phyloP scores from a whole-genome alignment of 92 coral and sea anemone genomes.

The Epizoanthus rinbou region DNA sequence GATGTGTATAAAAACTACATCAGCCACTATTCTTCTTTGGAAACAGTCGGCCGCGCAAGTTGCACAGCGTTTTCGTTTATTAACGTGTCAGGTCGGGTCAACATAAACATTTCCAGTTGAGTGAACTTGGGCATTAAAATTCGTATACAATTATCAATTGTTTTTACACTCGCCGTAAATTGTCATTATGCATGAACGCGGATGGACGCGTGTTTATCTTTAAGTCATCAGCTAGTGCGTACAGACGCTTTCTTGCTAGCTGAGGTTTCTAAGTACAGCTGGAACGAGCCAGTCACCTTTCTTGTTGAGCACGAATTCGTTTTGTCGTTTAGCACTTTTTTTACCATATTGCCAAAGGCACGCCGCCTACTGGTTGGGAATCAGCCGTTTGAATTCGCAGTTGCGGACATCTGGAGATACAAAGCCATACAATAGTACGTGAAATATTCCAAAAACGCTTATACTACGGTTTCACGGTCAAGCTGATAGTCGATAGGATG shows the following conservation, averaged over 20 bases:
- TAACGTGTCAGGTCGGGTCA: slow-evolving; percentile 8
- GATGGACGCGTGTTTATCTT: slow-evolving; percentile 27
- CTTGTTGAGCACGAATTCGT: neutral
- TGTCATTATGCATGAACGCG: slow-evolving; percentile 19
- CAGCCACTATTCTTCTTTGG: neutral
- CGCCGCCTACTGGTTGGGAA: neutral
- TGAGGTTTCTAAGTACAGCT: neutral
- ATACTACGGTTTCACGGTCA: neutral
- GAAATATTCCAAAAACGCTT: neutral
- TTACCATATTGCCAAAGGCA: neutral
- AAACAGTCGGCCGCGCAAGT: neutral
- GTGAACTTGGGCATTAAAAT: slow-evolving; percentile 35
- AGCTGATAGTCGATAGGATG: neutral
- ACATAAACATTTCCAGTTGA: slow-evolving; percentile 43
- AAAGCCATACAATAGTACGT: slow-evolving; percentile 7
- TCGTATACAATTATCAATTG: slow-evolving; percentile 22
- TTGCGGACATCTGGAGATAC: slow-evolving; percentile 8
- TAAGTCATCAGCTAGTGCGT: neutral
- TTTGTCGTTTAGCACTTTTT: neutral
- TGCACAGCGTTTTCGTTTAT: neutral
- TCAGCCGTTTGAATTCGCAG: neutral
- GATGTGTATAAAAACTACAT: too few relatives aligned
- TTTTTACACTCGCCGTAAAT: slow-evolving; percentile 14
- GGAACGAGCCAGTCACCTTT: neutral
- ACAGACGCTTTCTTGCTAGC: neutral